A percentile compares a stretch with the other conserved stretches of the same genome.
Conservation (phyloP, 2,888 invertebrate species). For the Graphium colonna region DNA sequence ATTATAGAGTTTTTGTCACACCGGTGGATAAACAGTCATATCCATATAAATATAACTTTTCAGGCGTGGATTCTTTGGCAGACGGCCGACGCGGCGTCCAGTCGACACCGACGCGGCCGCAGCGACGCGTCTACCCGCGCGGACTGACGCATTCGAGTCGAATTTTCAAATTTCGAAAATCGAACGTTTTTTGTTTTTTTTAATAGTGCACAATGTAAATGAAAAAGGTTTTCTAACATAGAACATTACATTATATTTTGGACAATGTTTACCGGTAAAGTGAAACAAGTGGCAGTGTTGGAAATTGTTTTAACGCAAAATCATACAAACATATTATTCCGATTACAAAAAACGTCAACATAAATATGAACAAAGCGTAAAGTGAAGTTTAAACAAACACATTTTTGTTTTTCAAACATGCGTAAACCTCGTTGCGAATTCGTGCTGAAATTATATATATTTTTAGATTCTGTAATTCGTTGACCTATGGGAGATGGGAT, state of each 20-base stretch:
- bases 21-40: conserved; percentile 50
- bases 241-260: conserved; percentile 33
- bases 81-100: conserved; percentile 64
- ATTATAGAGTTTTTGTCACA: conserved; percentile 24
- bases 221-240: conserved; percentile 29
- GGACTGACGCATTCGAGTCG: conserved; percentile 43
- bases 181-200: conserved; percentile 30
- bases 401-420: not conserved
- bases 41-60: conserved; percentile 71
- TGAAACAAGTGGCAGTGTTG: conserved; percentile 38
- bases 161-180: conserved; percentile 42
- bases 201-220: conserved; percentile 21
- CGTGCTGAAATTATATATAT: conserved; percentile 11
- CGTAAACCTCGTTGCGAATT: not conserved
- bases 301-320: not conserved
- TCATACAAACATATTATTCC: too few species aligned
- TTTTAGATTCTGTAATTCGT: conserved; percentile 48
- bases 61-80: conserved; percentile 71
- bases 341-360: too few species aligned
- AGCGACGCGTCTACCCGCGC: conserved; percentile 60
- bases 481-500: conserved; percentile 53
- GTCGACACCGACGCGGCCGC: conserved; percentile 55
- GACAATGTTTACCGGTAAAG: conserved; percentile 31
- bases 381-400: not conserved
- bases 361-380: too few species aligned